A percentile compares a stretch with the other conserved stretches of the same genome.
phyloP scores from a whole-genome alignment of 2,113 vertebrate species.

The Gavialis gangeticus region DNA sequence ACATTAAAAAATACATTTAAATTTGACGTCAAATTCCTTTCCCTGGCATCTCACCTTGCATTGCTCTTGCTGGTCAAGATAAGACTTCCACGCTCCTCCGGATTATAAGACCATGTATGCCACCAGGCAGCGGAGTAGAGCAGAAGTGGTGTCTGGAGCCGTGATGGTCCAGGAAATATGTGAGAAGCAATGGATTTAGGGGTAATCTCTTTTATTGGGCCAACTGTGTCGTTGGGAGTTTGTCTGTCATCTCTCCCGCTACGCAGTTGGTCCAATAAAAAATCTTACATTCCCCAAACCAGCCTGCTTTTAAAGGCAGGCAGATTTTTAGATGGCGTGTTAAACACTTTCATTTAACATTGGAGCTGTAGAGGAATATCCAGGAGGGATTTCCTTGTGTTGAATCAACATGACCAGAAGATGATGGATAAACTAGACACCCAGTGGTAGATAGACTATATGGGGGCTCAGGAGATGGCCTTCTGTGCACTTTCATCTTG shows the following conservation, averaged over 20 bases:
- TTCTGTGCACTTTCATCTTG: background rate
- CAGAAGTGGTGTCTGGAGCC: background rate
- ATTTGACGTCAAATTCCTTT: background rate
- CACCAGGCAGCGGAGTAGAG: too few species aligned
- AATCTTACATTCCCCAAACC: too few species aligned
- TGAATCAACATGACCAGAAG: background rate
- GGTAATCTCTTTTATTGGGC: too few species aligned
- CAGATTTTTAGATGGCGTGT: too few species aligned
- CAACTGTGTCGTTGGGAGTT: too few species aligned
- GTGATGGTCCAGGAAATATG: too few species aligned
- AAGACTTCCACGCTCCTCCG: background rate
- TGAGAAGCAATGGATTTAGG: too few species aligned
- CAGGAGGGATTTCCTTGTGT: background rate
- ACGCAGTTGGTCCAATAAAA: too few species aligned
- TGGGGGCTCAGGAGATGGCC: accelerated
- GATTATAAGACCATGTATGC: background rate
- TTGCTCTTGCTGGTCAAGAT: too few species aligned
- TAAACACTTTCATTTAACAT: too few species aligned
- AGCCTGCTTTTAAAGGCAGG: too few species aligned
- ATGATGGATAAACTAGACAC: background rate
- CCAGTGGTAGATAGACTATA: background rate
- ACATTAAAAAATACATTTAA: background rate
- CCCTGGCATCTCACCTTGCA: background rate
- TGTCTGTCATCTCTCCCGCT: too few species aligned
- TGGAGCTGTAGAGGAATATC: background rate